A percentile compares a stretch with the other conserved stretches of the same genome.
Conservation (phyloP, 2,888 invertebrate species). For the Andrena trimmerana region DNA sequence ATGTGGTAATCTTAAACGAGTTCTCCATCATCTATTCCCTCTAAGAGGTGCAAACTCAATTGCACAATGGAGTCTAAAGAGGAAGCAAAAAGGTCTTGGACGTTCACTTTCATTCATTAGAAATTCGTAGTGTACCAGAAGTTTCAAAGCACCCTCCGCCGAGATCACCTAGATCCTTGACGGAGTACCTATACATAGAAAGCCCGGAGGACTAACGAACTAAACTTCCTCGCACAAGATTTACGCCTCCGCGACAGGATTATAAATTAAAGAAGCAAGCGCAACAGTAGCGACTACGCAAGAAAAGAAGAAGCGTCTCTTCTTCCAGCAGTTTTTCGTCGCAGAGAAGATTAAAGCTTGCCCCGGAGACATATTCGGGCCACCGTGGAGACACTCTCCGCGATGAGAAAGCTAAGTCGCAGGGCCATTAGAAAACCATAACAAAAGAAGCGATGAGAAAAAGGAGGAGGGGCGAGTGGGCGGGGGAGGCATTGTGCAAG, state of each 20-base stretch:
- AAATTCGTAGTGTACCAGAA: too few relatives aligned
- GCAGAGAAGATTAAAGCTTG: slow-evolving; percentile 10
- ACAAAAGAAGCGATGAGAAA: neutral
- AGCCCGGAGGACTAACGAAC: too few relatives aligned
- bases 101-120: too few relatives aligned
- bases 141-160: too few relatives aligned
- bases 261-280: slow-evolving; percentile 3
- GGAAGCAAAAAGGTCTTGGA: too few relatives aligned
- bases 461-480: neutral
- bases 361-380: slow-evolving; percentile 10
- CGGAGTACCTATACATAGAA: too few relatives aligned
- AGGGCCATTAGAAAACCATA: slow-evolving; percentile 9
- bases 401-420: slow-evolving; percentile 23
- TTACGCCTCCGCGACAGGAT: neutral
- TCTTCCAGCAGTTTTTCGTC: slow-evolving; percentile 1
- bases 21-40: neutral
- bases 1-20: neutral
- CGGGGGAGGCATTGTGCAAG: neutral
- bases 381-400: slow-evolving; percentile 11
- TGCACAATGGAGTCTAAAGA: too few relatives aligned
- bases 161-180: too few relatives aligned
- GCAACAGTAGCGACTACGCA: neutral
- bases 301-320: neutral
- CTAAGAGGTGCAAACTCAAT: neutral
- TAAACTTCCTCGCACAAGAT: neutral